phyloP scores from a whole-genome alignment of 1,140 invertebrate species.

The Colletes gigas region DNA sequence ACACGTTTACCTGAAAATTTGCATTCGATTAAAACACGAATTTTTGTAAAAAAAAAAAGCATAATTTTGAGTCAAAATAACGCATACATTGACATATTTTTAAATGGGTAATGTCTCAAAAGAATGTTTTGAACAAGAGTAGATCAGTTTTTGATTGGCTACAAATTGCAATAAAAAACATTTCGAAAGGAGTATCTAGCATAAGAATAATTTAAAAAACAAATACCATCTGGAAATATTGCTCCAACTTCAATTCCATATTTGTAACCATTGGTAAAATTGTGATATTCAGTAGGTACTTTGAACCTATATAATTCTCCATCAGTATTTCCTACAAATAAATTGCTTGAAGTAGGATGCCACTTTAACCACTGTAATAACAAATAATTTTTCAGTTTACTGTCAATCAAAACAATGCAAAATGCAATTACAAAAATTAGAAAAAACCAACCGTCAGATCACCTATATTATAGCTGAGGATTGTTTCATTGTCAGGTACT shows the following conservation, averaged over 20 bases:
- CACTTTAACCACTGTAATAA: conserved; percentile 89
- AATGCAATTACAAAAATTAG: neutral
- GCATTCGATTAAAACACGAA: conserved; percentile 62
- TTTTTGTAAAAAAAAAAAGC: no score
- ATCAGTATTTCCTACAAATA: conserved; percentile 88
- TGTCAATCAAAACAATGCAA: no score
- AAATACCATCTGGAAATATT: conserved; percentile 83
- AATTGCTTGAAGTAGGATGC: conserved; percentile 89
- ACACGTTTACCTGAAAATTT: conserved; percentile 85
- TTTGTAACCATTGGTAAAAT: conserved; percentile 84
- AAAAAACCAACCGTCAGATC: conserved; percentile 84
- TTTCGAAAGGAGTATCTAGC: no score
- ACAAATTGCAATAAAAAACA: no score
- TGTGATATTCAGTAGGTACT: conserved; percentile 91
- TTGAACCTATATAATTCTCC: conserved; percentile 94
- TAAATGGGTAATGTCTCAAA: no score
- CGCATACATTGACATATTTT: no score
- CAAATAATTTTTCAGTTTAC: neutral
- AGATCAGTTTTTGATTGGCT: no score
- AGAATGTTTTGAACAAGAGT: no score
- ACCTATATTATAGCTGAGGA: conserved; percentile 82
- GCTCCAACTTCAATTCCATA: conserved; percentile 78
- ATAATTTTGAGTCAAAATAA: no score
- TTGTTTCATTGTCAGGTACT: conserved; percentile 82
- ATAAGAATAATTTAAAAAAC: no score